These are phyloP conservation scores for Machaerirhynchus nigripectus DNA, from an alignment of 2,113 vertebrate genomes.

Conservation along the genomic window DNA sequence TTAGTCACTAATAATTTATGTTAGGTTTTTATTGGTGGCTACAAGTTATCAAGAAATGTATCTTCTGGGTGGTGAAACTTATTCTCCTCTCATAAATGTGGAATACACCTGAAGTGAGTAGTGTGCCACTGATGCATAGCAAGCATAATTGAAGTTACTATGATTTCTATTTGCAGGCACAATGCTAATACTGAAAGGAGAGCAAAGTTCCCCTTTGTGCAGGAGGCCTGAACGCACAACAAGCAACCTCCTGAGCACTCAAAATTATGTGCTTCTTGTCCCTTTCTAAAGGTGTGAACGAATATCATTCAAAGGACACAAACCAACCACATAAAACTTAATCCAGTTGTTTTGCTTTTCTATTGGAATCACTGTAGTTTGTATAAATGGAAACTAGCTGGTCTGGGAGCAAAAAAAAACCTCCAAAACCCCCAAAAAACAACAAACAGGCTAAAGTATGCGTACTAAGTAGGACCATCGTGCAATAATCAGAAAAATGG, in stretches of 20 bases:
- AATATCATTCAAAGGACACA: background rate
- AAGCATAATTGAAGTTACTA: conserved; percentile 10
- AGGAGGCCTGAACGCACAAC: background rate
- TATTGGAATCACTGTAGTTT: background rate
- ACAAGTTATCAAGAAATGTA: background rate
- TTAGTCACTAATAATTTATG: background rate
- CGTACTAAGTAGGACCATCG: background rate
- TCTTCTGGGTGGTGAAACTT: background rate
- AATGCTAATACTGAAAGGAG: conserved; percentile 43
- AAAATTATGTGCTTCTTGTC: background rate
- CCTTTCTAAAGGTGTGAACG: background rate
- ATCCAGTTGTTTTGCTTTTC: background rate
- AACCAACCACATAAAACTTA: background rate
- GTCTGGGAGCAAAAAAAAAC: background rate
- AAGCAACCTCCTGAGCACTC: background rate
- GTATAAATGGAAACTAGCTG: background rate
- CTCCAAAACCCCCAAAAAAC: too few relatives aligned
- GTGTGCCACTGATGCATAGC: background rate
- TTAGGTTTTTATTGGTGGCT: background rate
- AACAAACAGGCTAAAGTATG: background rate
- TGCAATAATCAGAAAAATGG: background rate
- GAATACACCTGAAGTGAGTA: background rate
- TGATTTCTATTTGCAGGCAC: conserved; percentile 22
- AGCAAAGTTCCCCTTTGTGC: conserved; percentile 10
- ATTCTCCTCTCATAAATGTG: background rate